Evolutionary conservation across 2,113 vertebrate species (phyloP).

Genomic region (Paraplagusia blochii): DNA sequence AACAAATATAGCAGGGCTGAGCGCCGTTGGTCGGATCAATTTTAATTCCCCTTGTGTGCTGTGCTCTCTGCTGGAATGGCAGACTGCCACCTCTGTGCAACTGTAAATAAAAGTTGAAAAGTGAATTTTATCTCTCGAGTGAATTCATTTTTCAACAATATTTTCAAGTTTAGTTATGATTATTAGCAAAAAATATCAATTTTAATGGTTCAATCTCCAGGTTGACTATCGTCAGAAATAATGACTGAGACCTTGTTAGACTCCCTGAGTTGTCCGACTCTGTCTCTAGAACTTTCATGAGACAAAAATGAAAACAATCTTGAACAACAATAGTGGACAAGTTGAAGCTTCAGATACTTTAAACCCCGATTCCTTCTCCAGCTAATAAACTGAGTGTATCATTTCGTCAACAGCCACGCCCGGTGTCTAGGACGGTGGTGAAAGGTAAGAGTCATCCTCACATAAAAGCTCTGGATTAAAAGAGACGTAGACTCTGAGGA

Average conservation of each 20-base stretch:
- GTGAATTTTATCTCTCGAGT: too few relatives aligned
- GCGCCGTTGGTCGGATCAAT: constrained; percentile 17
- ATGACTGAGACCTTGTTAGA: too few relatives aligned
- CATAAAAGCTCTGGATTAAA: constrained; percentile 60
- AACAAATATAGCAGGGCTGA: constrained; percentile 22
- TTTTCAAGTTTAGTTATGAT: too few relatives aligned
- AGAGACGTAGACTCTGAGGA: constrained; percentile 65
- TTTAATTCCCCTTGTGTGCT: constrained; percentile 19
- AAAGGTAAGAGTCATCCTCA: constrained; percentile 40
- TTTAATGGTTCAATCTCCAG: too few relatives aligned
- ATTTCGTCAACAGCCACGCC: constrained; percentile 41
- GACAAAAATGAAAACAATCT: too few relatives aligned
- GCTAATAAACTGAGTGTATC: constrained; percentile 13
- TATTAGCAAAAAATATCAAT: too few relatives aligned
- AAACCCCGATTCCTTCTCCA: not conserved
- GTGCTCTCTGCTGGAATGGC: not conserved
- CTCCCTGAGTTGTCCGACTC: too few relatives aligned
- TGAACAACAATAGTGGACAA: too few relatives aligned
- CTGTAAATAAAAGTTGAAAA: constrained; percentile 3
- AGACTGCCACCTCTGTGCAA: not conserved
- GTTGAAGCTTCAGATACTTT: too few relatives aligned
- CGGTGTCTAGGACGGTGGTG: constrained; percentile 27
- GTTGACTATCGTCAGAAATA: too few relatives aligned
- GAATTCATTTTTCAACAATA: too few relatives aligned
- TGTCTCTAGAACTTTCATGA: too few relatives aligned